phyloP scores from a whole-genome alignment of 2,888 invertebrate species.

The Polymixis flavicincta region DNA sequence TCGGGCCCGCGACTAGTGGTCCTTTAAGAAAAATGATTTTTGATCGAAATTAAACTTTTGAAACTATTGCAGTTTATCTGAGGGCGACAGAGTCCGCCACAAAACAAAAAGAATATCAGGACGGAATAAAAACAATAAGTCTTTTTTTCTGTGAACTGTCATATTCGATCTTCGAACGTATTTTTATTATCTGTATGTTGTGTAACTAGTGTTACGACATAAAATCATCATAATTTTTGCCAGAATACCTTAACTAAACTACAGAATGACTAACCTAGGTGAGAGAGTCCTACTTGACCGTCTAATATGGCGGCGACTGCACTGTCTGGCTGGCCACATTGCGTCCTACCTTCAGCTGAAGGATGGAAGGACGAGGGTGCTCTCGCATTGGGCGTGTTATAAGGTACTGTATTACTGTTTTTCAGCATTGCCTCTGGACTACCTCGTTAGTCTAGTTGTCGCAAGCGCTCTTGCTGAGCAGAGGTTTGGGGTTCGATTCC shows the following conservation, averaged over 20 bases:
- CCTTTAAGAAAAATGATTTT: neutral
- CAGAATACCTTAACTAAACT: slow-evolving; percentile 47
- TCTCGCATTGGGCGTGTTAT: slow-evolving; percentile 99
- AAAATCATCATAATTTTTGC: neutral
- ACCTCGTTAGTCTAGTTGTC: too few relatives aligned
- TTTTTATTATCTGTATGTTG: neutral
- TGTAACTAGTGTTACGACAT: neutral
- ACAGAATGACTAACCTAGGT: slow-evolving; percentile 91
- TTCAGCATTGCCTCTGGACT: neutral
- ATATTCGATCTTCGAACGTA: neutral
- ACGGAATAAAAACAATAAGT: neutral
- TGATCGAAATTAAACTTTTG: neutral
- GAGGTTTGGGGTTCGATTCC: too few relatives aligned
- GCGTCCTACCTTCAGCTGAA: slow-evolving; percentile 96
- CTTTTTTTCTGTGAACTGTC: neutral
- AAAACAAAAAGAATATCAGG: neutral
- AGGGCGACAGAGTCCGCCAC: neutral
- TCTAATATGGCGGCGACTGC: slow-evolving; percentile 96
- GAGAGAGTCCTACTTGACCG: slow-evolving; percentile 96
- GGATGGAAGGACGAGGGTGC: slow-evolving; percentile 96
- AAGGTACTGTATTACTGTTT: slow-evolving; percentile 91
- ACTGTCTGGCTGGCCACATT: slow-evolving; percentile 97
- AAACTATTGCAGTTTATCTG: neutral
- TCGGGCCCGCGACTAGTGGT: too few relatives aligned
- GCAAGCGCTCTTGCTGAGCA: too few relatives aligned